Evolutionary conservation across 2,888 invertebrate genomes (phyloP).

Genomic region (Trichopoda pennipes): DNA sequence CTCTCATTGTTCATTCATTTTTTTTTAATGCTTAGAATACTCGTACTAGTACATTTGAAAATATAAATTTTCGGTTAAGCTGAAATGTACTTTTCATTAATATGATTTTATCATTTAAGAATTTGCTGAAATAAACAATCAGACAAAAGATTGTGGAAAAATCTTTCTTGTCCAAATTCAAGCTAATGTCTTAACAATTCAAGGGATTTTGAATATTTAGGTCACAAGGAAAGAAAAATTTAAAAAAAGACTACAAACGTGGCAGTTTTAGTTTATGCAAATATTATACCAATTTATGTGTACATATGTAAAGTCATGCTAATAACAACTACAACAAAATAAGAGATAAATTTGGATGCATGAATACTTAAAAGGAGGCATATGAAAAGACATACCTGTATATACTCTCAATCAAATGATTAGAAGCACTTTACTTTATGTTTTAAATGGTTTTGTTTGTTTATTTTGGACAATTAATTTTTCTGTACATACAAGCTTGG

Average conservation of each 20-base stretch:
- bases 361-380: neutral
- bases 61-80: no score
- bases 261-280: neutral
- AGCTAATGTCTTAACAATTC: conserved; percentile 22
- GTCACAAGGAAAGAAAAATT: conserved; percentile 20
- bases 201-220: conserved; percentile 34
- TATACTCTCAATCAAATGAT: no score
- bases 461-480: no score
- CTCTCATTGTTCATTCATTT: no score
- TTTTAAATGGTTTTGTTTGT: no score
- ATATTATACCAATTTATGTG: neutral
- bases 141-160: neutral
- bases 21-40: no score
- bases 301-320: conserved; percentile 19
- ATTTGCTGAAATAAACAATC: no score
- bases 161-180: conserved; percentile 8
- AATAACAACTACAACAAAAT: conserved; percentile 24
- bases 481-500: no score
- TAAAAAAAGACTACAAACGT: neutral
- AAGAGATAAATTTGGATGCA: conserved; percentile 38
- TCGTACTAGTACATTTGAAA: no score
- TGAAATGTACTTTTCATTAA: no score
- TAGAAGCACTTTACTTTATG: no score
- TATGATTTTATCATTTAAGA: no score
- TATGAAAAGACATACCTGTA: neutral